phyloP scores from a whole-genome alignment of 2,113 vertebrate genomes.

The Microcebus jonahi region DNA sequence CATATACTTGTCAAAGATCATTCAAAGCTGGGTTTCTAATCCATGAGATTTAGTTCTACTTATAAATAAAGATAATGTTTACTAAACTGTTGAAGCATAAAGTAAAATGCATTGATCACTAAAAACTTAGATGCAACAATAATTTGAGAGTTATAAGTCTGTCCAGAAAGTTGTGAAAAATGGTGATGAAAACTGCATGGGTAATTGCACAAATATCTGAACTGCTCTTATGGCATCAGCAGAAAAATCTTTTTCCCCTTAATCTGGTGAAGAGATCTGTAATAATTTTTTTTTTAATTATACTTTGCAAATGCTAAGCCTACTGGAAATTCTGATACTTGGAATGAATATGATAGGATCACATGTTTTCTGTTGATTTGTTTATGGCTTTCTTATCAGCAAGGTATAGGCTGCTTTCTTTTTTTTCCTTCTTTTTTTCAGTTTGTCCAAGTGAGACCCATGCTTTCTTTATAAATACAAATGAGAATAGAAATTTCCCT shows the following conservation, averaged over 20 bases:
- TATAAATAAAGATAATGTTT: conserved; percentile 26
- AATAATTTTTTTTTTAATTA: not conserved
- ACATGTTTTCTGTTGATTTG: conserved; percentile 29
- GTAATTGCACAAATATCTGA: conserved; percentile 13
- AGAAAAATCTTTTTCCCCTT: not conserved
- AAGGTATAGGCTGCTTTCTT: not conserved
- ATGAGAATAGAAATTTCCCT: not conserved
- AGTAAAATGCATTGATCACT: not conserved
- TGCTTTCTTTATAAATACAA: conserved; percentile 15
- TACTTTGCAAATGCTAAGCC: not conserved
- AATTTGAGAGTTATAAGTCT: not conserved
- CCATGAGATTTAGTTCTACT: not conserved
- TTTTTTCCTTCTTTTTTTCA: not conserved
- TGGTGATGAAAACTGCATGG: not conserved
- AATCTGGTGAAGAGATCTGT: not conserved
- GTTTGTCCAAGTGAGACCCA: no score
- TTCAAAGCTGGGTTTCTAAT: not conserved
- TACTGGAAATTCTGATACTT: conserved; percentile 46
- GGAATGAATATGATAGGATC: not conserved
- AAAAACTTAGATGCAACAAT: not conserved
- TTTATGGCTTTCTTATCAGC: not conserved
- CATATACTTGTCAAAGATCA: not conserved
- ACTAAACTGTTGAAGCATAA: not conserved
- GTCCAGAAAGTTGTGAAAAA: not conserved
- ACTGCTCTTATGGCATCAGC: not conserved